Percentiles rank a stretch among this genome's conserved stretches.
Evolutionary conservation across 2,888 invertebrate species (phyloP).

Genomic region (Cabera pusaria): DNA sequence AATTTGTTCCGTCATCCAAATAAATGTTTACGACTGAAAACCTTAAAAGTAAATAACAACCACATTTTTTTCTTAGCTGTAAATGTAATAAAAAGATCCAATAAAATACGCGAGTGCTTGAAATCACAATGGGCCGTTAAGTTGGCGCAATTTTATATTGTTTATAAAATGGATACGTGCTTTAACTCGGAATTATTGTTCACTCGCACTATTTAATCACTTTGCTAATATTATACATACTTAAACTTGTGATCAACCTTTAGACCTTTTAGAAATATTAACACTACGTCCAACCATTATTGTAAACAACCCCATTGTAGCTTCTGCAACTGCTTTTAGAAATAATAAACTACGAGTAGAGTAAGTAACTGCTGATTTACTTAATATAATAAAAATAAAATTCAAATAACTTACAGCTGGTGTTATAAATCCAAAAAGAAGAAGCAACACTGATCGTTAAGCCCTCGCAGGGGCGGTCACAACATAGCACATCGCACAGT

Average conservation of each 20-base stretch:
- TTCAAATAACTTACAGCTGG: constrained; percentile 26
- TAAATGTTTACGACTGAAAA: constrained; percentile 16
- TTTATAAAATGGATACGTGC: constrained; percentile 11
- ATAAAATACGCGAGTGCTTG: constrained; percentile 32
- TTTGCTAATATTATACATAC: neutral
- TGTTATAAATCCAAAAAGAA: constrained; percentile 32
- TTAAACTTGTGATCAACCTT: no score
- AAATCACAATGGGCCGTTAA: constrained; percentile 58
- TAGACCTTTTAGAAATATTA: no score
- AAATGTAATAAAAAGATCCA: constrained; percentile 8
- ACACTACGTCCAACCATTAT: no score
- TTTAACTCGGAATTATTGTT: constrained; percentile 15
- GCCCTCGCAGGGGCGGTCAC: constrained; percentile 70
- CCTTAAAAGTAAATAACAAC: constrained; percentile 19
- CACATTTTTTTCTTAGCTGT: constrained; percentile 7
- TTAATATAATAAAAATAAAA: constrained; percentile 3
- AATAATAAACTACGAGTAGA: no score
- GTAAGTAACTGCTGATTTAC: no score
- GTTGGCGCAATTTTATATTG: constrained; percentile 35
- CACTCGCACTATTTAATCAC: neutral
- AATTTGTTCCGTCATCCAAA: constrained; percentile 6
- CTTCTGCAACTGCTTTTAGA: neutral
- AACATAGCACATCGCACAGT: constrained; percentile 58
- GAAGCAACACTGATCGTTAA: constrained; percentile 35
- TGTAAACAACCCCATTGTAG: no score